These are phyloP conservation scores for Falcunculus frontatus DNA, from an alignment of 2,113 vertebrate species.

Conservation along the genomic window DNA sequence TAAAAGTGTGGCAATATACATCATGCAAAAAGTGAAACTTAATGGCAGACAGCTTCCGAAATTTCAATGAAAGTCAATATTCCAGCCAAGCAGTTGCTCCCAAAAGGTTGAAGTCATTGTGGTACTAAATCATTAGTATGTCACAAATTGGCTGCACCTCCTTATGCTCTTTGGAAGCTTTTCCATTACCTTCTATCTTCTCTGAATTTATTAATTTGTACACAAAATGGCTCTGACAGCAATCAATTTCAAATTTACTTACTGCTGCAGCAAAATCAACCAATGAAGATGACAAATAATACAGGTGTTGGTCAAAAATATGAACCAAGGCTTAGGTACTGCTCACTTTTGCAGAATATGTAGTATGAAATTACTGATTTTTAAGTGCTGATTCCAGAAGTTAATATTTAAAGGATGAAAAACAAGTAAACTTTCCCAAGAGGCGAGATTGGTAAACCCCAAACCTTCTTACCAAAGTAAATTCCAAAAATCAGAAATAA, in stretches of 20 bases:
- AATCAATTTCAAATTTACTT: background rate
- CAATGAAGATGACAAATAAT: background rate
- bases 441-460: background rate
- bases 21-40: background rate
- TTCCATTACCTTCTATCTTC: background rate
- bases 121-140: background rate
- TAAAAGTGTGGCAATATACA: background rate
- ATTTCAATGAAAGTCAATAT: background rate
- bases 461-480: background rate
- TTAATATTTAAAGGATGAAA: background rate
- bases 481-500: background rate
- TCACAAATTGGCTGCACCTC: background rate
- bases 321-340: background rate
- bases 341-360: background rate
- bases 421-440: background rate
- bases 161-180: background rate
- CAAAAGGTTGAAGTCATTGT: background rate
- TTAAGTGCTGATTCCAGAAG: background rate
- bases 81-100: background rate
- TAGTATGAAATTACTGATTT: background rate
- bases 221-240: background rate
- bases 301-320: background rate
- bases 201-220: slow-evolving; percentile 13
- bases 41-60: background rate
- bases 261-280: background rate